Percentiles rank a stretch among this genome's conserved stretches.
Evolutionary conservation across 1,140 invertebrate species (phyloP).

Genomic region (Drosophila melanica): DNA sequence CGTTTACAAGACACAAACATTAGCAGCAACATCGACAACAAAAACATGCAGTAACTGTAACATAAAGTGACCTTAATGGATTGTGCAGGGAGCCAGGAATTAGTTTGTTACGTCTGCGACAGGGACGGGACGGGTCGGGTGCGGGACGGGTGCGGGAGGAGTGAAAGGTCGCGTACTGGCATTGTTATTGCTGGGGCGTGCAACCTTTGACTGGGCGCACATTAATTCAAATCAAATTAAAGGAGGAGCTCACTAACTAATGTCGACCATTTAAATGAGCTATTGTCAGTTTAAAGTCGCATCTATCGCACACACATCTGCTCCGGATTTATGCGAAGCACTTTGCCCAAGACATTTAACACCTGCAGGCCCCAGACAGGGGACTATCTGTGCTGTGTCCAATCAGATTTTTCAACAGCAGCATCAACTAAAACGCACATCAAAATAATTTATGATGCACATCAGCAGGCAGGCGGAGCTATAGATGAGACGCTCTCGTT

Average conservation of each 20-base stretch:
- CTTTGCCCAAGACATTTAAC: slow-evolving; percentile 78
- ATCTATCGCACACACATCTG: slow-evolving; percentile 52
- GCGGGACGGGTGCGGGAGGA: not conserved
- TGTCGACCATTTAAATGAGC: slow-evolving; percentile 71
- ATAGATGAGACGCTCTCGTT: slow-evolving; percentile 39
- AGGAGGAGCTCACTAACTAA: slow-evolving; percentile 51
- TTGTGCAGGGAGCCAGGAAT: slow-evolving; percentile 63
- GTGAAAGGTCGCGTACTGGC: slow-evolving; percentile 2
- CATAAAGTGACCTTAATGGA: slow-evolving; percentile 76
- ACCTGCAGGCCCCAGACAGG: slow-evolving; percentile 55
- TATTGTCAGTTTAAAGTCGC: slow-evolving; percentile 75
- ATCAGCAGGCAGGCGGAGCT: slow-evolving; percentile 51
- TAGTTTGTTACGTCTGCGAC: slow-evolving; percentile 68
- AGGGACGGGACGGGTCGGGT: slow-evolving; percentile 45
- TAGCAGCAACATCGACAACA: slow-evolving; percentile 48
- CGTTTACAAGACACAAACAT: slow-evolving; percentile 79
- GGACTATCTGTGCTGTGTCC: slow-evolving; percentile 40
- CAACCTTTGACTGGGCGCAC: slow-evolving; percentile 55
- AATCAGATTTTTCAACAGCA: slow-evolving; percentile 70
- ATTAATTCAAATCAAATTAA: slow-evolving; percentile 75
- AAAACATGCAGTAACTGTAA: slow-evolving; percentile 38
- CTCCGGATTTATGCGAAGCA: slow-evolving; percentile 60
- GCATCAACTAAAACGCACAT: slow-evolving; percentile 68
- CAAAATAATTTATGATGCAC: slow-evolving; percentile 81
- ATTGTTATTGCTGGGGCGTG: slow-evolving; percentile 36